Base-by-base conservation (phyloP, 1,140 invertebrate genomes). In the Drosophila bipectinata region DNA sequence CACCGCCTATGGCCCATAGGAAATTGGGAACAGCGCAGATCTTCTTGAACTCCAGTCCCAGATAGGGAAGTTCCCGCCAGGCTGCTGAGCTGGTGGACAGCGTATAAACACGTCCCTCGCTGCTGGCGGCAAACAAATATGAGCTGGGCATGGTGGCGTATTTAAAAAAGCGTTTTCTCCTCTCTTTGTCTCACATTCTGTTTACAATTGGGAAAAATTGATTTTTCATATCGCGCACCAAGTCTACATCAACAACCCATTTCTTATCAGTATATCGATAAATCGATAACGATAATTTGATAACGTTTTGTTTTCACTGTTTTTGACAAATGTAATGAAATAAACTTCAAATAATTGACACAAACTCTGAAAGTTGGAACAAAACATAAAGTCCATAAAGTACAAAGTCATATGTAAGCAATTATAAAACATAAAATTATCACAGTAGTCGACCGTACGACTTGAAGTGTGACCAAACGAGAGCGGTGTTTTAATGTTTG, bases 1-100 rank as follows among this genome's bases (percentile, higher is more conserved):
- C 97, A 1, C 97, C 96, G 47, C 97, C 97, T 47, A 98, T 95
- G 2, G 97, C 97, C 97, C 97, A 98, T 79, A 98, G 93, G 87
- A 96, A 96, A 92, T 96, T 95, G 14, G 95, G 95, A 12, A 96
- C 94, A 4, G 97, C 95, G 21, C 96, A 96, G 37, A 98, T 92
- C 82, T 97, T 95, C 92, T 98, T 97, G 80, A 98, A 97, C 80
- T 98, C 97, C 62, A 97, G 93, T 3, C 96, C 96, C 12, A 96
- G 92, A 85, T 97, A 97, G 68, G 95, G 95, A 79, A 98, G 95
- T 92, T 97, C 96, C 83, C 95, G 93, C 96, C 97, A 97, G 92
- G 95, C 95, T 39, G 94, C 94, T 1, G 95, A 95, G 81, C 93
- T 94, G 1, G 96, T 97, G 4, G 95, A 95, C 24, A 98, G 92